These are phyloP conservation scores for Globicephala melas DNA, from an alignment of 2,113 vertebrate species.

Conservation along the genomic window DNA sequence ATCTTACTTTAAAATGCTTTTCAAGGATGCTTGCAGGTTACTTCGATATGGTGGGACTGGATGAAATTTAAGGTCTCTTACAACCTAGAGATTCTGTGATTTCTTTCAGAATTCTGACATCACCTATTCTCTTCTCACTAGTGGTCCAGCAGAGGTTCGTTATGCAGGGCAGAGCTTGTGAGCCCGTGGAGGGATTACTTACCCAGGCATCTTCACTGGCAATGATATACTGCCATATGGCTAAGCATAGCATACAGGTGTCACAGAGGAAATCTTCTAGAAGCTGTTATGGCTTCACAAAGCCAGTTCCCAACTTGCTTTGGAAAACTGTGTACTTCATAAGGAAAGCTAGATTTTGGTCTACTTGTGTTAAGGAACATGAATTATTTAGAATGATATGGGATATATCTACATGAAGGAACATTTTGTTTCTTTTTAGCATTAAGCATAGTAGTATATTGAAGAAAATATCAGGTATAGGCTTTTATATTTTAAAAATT, in stretches of 20 bases:
- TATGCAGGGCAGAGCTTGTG: not conserved
- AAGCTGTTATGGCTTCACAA: conserved; percentile 31
- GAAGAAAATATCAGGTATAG: not conserved
- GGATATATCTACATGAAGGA: not conserved
- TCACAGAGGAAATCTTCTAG: conserved; percentile 39
- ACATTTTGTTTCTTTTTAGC: conserved; percentile 34
- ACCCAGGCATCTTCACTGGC: not conserved
- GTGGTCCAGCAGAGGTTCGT: not conserved
- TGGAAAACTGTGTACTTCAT: not conserved
- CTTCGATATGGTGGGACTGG: not conserved
- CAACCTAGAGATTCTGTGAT: not conserved
- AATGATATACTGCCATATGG: not conserved
- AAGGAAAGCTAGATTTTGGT: conserved; percentile 41
- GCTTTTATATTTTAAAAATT: conserved; percentile 4
- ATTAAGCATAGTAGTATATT: not conserved
- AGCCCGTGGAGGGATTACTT: not conserved
- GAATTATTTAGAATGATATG: conserved; percentile 25
- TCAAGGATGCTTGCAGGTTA: conserved; percentile 11
- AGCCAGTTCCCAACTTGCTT: conserved; percentile 13
- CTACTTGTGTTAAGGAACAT: not conserved
- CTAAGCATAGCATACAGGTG: conserved; percentile 29
- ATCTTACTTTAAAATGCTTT: not conserved
- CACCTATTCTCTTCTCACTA: not conserved
- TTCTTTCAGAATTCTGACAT: not conserved
- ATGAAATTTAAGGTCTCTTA: not conserved